Percentiles rank a stretch among this genome's conserved stretches.
Conservation (phyloP, 1,140 invertebrate species). For the Drosophila watanabei region DNA sequence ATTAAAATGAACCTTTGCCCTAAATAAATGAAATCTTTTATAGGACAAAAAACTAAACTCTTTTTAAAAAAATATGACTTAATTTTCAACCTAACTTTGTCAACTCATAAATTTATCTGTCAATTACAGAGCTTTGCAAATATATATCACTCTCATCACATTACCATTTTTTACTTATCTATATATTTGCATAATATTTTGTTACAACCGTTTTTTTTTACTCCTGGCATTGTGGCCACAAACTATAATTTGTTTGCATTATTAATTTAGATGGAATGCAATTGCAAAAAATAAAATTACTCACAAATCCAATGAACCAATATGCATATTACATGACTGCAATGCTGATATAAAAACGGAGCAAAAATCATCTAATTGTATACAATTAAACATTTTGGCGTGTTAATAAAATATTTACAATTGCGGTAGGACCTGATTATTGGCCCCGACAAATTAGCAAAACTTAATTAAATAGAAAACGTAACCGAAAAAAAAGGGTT, state of each 20-base stretch:
- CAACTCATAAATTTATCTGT: constrained; percentile 21
- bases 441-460: constrained; percentile 64
- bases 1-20: background rate
- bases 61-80: constrained; percentile 11
- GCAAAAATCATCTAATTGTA: constrained; percentile 69
- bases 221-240: constrained; percentile 39
- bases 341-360: constrained; percentile 27
- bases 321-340: constrained; percentile 43
- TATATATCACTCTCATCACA: constrained; percentile 22
- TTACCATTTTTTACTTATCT: constrained; percentile 23
- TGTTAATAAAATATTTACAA: constrained; percentile 82
- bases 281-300: constrained; percentile 29
- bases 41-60: background rate
- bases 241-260: constrained; percentile 77
- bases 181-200: constrained; percentile 39
- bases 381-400: constrained; percentile 75
- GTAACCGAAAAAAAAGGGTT: constrained; percentile 20
- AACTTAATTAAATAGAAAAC: constrained; percentile 70
- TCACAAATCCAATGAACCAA: constrained; percentile 61
- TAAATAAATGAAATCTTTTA: background rate
- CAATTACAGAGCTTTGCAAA: background rate
- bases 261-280: constrained; percentile 71
- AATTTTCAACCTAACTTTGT: background rate
- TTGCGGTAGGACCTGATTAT: constrained; percentile 69
- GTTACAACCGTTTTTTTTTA: constrained; percentile 17